Percentiles rank a stretch among this genome's conserved stretches.
phyloP scores from a whole-genome alignment of 2,113 vertebrate species.

The Scomber colias region DNA sequence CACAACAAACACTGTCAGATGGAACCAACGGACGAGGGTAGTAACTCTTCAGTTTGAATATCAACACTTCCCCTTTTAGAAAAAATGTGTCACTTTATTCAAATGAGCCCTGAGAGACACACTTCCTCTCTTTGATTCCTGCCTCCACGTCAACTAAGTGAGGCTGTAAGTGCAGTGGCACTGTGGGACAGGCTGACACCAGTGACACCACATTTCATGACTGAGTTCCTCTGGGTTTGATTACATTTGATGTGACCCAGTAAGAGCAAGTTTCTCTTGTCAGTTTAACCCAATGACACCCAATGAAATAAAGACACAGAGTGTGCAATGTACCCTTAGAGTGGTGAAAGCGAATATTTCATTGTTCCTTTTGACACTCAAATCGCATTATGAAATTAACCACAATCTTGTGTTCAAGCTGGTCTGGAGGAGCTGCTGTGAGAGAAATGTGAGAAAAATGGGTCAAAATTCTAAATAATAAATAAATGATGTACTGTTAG shows the following conservation, averaged over 20 bases:
- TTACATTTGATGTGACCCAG: constrained; percentile 14
- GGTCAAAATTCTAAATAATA: no score
- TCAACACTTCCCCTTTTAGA: constrained; percentile 71
- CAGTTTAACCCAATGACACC: not conserved
- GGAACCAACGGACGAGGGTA: constrained; percentile 47
- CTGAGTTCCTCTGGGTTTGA: constrained; percentile 7
- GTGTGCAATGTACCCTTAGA: not conserved
- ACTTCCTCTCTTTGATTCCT: constrained; percentile 55
- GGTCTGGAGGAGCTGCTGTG: no score
- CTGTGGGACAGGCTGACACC: constrained; percentile 2
- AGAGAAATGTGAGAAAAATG: no score
- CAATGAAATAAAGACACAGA: constrained; percentile 10
- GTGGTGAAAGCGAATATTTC: no score
- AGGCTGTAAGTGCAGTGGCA: not conserved
- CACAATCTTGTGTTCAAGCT: no score
- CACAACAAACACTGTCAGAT: constrained; percentile 35
- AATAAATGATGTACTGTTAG: no score
- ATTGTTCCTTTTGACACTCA: not conserved
- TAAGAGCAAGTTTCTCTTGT: constrained; percentile 12
- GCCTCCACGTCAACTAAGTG: constrained; percentile 7
- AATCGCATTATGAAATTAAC: not conserved
- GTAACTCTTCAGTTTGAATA: constrained; percentile 63
- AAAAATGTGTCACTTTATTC: constrained; percentile 55
- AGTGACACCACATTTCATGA: not conserved
- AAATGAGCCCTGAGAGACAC: constrained; percentile 40